Evolutionary conservation across 2,888 invertebrate genomes (phyloP), one percentile per base, ranked within the genome.

Genomic region (Microchrysa polita): DNA sequence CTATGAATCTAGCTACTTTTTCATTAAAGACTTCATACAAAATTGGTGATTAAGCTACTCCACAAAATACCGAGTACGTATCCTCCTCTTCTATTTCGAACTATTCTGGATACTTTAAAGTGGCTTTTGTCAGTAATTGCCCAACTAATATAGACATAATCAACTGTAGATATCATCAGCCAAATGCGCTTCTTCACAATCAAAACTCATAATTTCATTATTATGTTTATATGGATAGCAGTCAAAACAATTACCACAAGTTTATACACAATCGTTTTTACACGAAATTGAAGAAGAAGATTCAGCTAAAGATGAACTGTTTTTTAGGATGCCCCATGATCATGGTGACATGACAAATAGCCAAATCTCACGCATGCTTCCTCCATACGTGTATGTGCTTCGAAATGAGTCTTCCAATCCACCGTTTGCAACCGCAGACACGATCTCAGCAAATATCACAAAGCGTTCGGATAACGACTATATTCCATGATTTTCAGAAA

Each of bases 401-500:
- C 27, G 27, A 34, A 34, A 7, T 34, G 27, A 34, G 7, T 52
- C 67, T 88, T 73, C n/a, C 22, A 27, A 27, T 9, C 42, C 53
- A 20, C 27, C 20, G 53, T 16, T 18, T 14, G 55, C 27, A 53
- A 53, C 27, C 27, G 27, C 27, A 34, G 27, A 34, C 27, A 48
- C 65, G n/a, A n/a, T n/a, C n/a, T 40, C 61, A 34, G 16, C 40
- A 40, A 18, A 61, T 27, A 61, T 23, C 61, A 61, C 27, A 34
- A n/a, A 40, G 40, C 61, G 40, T 34, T 23, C 14, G 80, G 81
- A 80, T 82, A 83, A 83, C 81, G 82, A 83, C 82, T 82, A 77
- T 82, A 83, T 83, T 82, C 82, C 83, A 83, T 83, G 83, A 81
- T 81, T 80, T 80, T 78, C 79, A 77, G 79, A 81, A 80, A 83